These are phyloP conservation scores for Enteromius trimaculatus DNA, from an alignment of 2,797 vertebrate genomes.

Conservation along the genomic window DNA sequence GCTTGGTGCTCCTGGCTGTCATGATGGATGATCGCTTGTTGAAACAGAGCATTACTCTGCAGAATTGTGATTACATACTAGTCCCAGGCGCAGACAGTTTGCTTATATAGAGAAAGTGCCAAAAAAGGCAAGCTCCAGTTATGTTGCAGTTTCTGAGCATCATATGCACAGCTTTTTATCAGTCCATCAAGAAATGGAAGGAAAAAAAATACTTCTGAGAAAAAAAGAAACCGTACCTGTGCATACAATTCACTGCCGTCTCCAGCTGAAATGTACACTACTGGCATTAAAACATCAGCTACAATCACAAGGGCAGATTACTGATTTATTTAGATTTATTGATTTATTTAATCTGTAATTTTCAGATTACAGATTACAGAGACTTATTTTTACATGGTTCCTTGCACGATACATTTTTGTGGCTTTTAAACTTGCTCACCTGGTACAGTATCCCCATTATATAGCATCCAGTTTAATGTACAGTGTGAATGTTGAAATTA, in stretches of 20 bases:
- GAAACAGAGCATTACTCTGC: not conserved
- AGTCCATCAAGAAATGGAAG: not conserved
- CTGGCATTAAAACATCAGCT: not conserved
- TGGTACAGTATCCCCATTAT: not conserved
- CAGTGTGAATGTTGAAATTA: not conserved
- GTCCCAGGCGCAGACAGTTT: not conserved
- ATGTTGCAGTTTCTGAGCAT: not conserved
- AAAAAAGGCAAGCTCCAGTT: not conserved
- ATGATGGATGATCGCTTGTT: constrained; percentile 58
- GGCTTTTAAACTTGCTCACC: not conserved
- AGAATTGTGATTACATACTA: constrained; percentile 7
- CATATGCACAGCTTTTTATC: not conserved
- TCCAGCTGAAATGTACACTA: not conserved
- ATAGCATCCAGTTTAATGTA: not conserved
- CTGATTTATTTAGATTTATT: not conserved
- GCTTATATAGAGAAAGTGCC: not conserved
- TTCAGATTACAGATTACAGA: too few species aligned
- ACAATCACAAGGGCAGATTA: not conserved
- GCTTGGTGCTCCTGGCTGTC: constrained; percentile 28
- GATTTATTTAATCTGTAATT: too few species aligned
- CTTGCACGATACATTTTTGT: not conserved
- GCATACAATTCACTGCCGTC: not conserved
- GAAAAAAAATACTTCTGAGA: not conserved
- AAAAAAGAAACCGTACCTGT: not conserved
- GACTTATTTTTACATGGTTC: not conserved